Percentiles rank a stretch among this genome's conserved stretches.
Evolutionary conservation across 2,797 vertebrate genomes (phyloP).

Genomic region (Picus viridis): DNA sequence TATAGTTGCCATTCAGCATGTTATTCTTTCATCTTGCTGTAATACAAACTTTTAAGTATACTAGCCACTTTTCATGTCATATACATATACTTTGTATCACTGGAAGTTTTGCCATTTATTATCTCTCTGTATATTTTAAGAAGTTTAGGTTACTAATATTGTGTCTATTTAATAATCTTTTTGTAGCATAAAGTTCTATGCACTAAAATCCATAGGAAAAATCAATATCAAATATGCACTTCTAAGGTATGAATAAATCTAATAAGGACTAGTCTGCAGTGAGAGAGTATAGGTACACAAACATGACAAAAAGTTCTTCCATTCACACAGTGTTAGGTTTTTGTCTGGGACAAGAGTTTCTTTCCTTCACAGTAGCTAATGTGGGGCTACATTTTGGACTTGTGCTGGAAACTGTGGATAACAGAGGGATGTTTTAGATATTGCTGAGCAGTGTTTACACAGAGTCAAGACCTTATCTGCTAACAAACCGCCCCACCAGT

Average conservation of each 20-base stretch:
- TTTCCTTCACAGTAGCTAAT: no score
- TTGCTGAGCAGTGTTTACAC: background rate
- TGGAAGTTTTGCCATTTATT: background rate
- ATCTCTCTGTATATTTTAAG: background rate
- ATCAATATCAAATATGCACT: background rate
- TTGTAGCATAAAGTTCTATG: background rate
- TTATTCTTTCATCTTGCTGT: background rate
- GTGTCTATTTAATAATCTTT: background rate
- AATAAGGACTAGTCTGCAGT: background rate
- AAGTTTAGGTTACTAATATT: background rate
- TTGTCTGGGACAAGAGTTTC: background rate
- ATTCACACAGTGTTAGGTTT: background rate
- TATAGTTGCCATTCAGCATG: accelerated
- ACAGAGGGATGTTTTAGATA: background rate
- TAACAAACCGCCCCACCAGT: no score
- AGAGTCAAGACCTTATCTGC: no score
- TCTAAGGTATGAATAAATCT: background rate
- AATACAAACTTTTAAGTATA: background rate
- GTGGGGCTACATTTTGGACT: background rate
- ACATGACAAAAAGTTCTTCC: background rate
- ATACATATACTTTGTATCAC: background rate
- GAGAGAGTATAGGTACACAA: background rate
- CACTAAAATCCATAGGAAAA: background rate
- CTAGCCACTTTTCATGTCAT: background rate
- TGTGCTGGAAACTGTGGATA: background rate